Conservation (phyloP, 1,140 invertebrate species). For the Neuroterus valhalla region DNA sequence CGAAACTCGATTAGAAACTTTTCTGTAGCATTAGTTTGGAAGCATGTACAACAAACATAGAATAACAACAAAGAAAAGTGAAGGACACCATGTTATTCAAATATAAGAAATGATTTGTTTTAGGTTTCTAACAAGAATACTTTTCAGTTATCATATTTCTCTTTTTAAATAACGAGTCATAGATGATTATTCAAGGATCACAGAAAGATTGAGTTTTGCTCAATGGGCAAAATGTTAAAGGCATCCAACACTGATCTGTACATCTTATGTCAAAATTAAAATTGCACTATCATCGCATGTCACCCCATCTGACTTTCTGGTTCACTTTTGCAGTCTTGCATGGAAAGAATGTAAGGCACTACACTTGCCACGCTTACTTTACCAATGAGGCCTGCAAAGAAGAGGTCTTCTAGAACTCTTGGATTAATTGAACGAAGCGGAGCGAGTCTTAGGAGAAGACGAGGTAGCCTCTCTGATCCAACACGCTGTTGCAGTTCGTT, state of each 20-base stretch:
- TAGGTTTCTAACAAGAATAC: too few relatives aligned
- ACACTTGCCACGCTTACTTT: slow-evolving; percentile 94
- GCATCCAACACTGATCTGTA: slow-evolving; percentile 25
- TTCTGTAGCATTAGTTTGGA: neutral
- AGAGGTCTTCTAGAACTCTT: slow-evolving; percentile 91
- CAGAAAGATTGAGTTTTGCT: slow-evolving; percentile 22
- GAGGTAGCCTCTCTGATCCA: slow-evolving; percentile 79
- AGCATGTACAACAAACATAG: slow-evolving; percentile 3
- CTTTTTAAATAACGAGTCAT: neutral
- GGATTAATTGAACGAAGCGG: slow-evolving; percentile 86
- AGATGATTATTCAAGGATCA: slow-evolving; percentile 1
- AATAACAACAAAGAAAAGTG: slow-evolving; percentile 30
- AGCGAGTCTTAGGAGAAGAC: slow-evolving; percentile 84
- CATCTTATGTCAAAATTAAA: slow-evolving; percentile 18
- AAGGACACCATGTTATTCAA: slow-evolving; percentile 3
- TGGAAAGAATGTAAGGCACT: slow-evolving; percentile 92
- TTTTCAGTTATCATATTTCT: too few relatives aligned
- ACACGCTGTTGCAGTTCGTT: slow-evolving; percentile 81
- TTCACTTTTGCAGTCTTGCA: slow-evolving; percentile 77
- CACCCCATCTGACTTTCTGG: slow-evolving; percentile 71
- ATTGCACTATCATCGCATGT: slow-evolving; percentile 45
- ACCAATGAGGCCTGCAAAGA: slow-evolving; percentile 94
- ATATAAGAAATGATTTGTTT: neutral
- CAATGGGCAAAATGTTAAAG: neutral
- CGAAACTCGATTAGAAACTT: neutral